A percentile compares a stretch with the other conserved stretches of the same genome.
Evolutionary conservation across 2,888 invertebrate species (phyloP).

Genomic region (Erynnis tages): DNA sequence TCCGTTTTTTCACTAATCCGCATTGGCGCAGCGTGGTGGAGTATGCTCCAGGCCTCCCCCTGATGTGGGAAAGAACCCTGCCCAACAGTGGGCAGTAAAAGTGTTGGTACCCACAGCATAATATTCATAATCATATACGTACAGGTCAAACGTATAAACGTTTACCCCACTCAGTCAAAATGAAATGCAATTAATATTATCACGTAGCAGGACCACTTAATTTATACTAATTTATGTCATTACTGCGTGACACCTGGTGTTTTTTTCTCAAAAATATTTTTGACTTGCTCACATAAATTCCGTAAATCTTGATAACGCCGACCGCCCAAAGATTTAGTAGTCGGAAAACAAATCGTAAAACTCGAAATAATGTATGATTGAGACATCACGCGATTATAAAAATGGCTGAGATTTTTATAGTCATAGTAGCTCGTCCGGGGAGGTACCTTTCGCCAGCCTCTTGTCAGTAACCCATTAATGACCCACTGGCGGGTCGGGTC

Average conservation of each 20-base stretch:
- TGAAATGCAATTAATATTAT: conserved; percentile 6
- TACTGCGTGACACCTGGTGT: conserved; percentile 6
- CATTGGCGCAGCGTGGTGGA: too few relatives aligned
- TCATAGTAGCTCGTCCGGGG: background rate
- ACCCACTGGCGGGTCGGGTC: too few relatives aligned
- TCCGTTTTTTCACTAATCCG: too few relatives aligned
- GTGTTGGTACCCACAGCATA: too few relatives aligned
- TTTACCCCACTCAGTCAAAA: background rate
- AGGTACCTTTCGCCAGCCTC: too few relatives aligned
- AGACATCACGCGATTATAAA: conserved; percentile 18
- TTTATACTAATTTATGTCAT: conserved; percentile 17
- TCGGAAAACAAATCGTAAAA: conserved; percentile 10
- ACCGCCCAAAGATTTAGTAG: conserved; percentile 24
- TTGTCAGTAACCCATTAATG: too few relatives aligned
- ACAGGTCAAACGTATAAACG: too few relatives aligned
- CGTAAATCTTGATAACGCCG: conserved; percentile 18
- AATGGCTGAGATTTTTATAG: background rate
- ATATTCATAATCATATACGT: too few relatives aligned
- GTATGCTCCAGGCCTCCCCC: too few relatives aligned
- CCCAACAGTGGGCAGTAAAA: too few relatives aligned
- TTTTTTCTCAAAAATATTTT: conserved; percentile 3
- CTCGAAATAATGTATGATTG: conserved; percentile 10
- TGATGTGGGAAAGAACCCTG: too few relatives aligned
- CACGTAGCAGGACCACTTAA: conserved; percentile 16
- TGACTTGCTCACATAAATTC: conserved; percentile 14